Evolutionary conservation across 2,888 invertebrate species (phyloP), one percentile per base, ranked within the genome.

Genomic region (Caenorhabditis sinica): DNA sequence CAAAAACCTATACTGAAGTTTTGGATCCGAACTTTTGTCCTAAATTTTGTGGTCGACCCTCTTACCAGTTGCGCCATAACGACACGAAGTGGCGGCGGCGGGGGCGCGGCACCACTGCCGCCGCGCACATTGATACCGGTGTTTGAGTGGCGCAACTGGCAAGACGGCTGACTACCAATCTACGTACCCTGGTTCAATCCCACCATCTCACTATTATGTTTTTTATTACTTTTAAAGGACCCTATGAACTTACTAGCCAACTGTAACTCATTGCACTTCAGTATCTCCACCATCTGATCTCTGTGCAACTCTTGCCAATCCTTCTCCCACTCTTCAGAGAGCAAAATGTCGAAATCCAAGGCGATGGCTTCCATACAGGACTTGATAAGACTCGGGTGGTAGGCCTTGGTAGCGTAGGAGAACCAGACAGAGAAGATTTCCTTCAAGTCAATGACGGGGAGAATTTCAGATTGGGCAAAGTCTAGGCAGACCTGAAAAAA

Each of bases 381-480:
- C 45, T 86, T 77, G 49, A 89, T 90, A 1, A 91, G 83, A n/a
- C 75, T 84, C 53, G 89, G 86, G 72, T 93, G 93, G 72, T 89
- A 91, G 5, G 90, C 91, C 69, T 91, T 92, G 15, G 93, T 93
- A 28, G 93, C 93, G 86, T 94, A 94, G 85, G 93, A 93, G 89
- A 93, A 94, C 94, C 94, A 94, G 2, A 93, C 92, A 87, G 93
- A 93, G 85, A 93, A 93, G n/a, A 93, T 90, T 69, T 93, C 93
- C 85, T 93, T 93, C 72, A 93, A 90, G 33, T 93, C 92, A 5
- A 93, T 89, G 77, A 92, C 90, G 1, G 93, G 93, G 8, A 93
- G 84, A 30, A 93, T 90, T 86, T 93, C 91, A n/a, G 91, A 90
- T 69, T 93, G 91, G 1, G 93, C 93, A 90, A 93, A 93, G 80